A percentile compares a stretch with the other conserved stretches of the same genome.
These are phyloP conservation scores for Elegia similella DNA, from an alignment of 2,888 invertebrate species.

Conservation along the genomic window DNA sequence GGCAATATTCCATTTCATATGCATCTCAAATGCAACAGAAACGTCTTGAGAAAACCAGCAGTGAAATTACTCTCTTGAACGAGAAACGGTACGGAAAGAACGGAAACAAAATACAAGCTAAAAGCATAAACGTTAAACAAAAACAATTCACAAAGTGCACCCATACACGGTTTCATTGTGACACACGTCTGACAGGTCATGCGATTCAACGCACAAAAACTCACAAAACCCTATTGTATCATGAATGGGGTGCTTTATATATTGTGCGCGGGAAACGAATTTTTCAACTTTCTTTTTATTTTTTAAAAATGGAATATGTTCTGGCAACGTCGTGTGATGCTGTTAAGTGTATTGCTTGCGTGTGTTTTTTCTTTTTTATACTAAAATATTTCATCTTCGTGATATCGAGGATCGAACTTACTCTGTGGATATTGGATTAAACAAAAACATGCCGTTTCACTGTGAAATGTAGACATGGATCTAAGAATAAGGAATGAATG, in stretches of 20 bases:
- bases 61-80: constrained; percentile 42
- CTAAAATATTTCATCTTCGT: constrained; percentile 50
- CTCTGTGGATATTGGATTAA: background rate
- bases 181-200: constrained; percentile 63
- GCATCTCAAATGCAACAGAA: constrained; percentile 35
- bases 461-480: background rate
- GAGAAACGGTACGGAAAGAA: constrained; percentile 27
- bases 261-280: constrained; percentile 69
- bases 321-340: constrained; percentile 61
- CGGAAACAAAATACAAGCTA: constrained; percentile 26
- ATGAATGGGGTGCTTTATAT: constrained; percentile 73
- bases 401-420: constrained; percentile 15
- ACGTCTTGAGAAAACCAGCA: constrained; percentile 45
- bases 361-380: constrained; percentile 57
- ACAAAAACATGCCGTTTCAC: background rate
- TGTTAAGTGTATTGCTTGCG: constrained; percentile 66
- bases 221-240: constrained; percentile 68
- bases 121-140: constrained; percentile 49
- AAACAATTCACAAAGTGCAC: constrained; percentile 77
- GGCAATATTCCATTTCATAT: constrained; percentile 23
- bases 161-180: constrained; percentile 53
- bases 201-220: constrained; percentile 48
- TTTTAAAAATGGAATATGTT: constrained; percentile 57
- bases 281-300: constrained; percentile 66
- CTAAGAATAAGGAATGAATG: too few species aligned